Conservation (phyloP, 2,888 invertebrate genomes). For the Standfussiana lucernea region DNA sequence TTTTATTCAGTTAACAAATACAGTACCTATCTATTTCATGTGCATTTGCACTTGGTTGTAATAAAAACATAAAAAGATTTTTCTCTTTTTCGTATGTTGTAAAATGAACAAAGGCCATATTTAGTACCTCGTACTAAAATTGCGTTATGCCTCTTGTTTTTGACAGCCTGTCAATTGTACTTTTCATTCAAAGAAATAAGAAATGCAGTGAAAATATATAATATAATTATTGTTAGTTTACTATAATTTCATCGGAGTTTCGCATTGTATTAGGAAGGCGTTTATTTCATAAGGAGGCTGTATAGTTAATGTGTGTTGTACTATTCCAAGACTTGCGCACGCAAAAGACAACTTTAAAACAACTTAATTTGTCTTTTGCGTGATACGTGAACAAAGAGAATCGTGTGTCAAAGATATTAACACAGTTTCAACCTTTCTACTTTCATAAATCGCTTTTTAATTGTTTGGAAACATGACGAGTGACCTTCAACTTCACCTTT, state of each 20-base stretch:
- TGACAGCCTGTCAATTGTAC: too few species aligned
- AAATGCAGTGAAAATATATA: background rate
- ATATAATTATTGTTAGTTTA: background rate
- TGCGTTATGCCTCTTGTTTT: too few species aligned
- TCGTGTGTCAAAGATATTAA: slow-evolving; percentile 29
- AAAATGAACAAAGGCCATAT: background rate
- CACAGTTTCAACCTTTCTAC: slow-evolving; percentile 24
- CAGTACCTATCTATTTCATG: background rate
- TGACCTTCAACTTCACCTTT: slow-evolving; percentile 54
- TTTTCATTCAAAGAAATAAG: background rate
- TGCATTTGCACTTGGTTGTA: slow-evolving; percentile 1
- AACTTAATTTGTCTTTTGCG: slow-evolving; percentile 17
- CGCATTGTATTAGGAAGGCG: background rate
- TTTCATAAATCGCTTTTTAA: slow-evolving; percentile 41
- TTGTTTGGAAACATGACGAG: slow-evolving; percentile 16
- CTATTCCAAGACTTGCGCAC: background rate
- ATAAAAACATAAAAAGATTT: background rate
- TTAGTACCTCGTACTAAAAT: too few species aligned
- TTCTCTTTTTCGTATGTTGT: background rate
- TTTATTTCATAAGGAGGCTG: background rate
- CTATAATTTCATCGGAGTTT: too few species aligned
- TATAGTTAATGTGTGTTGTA: background rate
- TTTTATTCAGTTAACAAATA: background rate
- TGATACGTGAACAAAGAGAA: slow-evolving; percentile 21
- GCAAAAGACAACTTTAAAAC: background rate